Conservation (phyloP, 2,113 vertebrate species). For the Sturnira hondurensis region DNA sequence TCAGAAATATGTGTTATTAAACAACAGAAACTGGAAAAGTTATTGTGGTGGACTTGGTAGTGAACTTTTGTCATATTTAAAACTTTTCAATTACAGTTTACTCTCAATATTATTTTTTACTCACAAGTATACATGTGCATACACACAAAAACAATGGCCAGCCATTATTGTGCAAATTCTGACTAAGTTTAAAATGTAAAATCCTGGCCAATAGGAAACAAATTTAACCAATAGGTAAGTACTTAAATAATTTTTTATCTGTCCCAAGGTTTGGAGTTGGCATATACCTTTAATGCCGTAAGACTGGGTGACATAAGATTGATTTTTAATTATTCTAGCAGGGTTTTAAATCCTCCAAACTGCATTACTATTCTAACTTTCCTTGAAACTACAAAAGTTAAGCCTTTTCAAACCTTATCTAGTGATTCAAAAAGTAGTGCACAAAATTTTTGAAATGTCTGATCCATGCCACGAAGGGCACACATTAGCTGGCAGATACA, state of each 20-base stretch:
- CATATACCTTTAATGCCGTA: background rate
- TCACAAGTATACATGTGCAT: too few species aligned
- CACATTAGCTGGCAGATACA: background rate
- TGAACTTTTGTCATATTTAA: background rate
- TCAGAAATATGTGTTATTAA: background rate
- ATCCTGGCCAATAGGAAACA: background rate
- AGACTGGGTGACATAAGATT: background rate
- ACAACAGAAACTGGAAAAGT: background rate
- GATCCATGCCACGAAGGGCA: background rate
- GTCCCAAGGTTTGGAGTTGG: background rate
- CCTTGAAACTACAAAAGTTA: background rate
- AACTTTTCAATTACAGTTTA: background rate
- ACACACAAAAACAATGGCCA: background rate
- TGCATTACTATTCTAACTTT: background rate
- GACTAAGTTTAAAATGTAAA: background rate
- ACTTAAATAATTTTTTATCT: background rate
- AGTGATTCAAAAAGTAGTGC: background rate
- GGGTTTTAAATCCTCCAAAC: background rate
- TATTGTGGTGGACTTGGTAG: background rate
- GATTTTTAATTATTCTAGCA: slow-evolving; percentile 7
- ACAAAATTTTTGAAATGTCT: background rate
- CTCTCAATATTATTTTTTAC: background rate
- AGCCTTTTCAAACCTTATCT: background rate
- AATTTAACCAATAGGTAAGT: background rate
- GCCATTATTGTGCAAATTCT: background rate